Percentiles rank a stretch among this genome's conserved stretches.
Conservation (phyloP, 1,140 invertebrate genomes). For the Brachionus plicatilis region DNA sequence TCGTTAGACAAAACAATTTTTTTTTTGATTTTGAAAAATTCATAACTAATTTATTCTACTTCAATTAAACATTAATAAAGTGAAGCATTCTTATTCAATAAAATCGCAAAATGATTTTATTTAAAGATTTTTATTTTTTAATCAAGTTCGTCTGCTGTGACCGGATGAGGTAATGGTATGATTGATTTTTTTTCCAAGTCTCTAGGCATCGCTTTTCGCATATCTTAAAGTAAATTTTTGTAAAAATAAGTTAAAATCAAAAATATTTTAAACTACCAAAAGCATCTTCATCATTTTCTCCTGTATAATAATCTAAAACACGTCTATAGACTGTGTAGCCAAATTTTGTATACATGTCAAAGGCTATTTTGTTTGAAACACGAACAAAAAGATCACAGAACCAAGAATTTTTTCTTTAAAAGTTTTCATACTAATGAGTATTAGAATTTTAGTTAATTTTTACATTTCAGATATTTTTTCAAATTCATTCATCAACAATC, state of each 20-base stretch:
- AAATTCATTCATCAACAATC: constrained; percentile 84
- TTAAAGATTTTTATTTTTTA: background rate
- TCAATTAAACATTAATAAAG: no score
- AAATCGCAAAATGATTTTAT: background rate
- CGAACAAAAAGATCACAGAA: constrained; percentile 99
- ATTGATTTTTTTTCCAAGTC: constrained; percentile 88
- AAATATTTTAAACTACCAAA: constrained; percentile 67
- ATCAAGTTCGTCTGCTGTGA: constrained; percentile 88
- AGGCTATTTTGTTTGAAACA: constrained; percentile 91
- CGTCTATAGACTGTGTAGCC: constrained; percentile 95
- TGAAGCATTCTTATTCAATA: background rate
- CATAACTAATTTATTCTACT: no score
- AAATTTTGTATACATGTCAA: constrained; percentile 91
- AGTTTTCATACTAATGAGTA: background rate
- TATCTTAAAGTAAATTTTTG: constrained; percentile 65
- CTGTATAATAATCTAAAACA: constrained; percentile 94
- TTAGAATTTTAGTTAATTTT: background rate
- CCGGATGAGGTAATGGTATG: constrained; percentile 84
- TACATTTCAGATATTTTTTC: constrained; percentile 94
- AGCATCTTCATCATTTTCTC: constrained; percentile 94
- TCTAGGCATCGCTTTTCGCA: constrained; percentile 90
- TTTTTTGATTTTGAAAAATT: no score
- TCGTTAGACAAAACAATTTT: no score
- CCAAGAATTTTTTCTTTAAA: constrained; percentile 79
- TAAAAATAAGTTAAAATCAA: background rate